phyloP scores from a whole-genome alignment of 2,113 vertebrate species.

The Urocolius indicus region DNA sequence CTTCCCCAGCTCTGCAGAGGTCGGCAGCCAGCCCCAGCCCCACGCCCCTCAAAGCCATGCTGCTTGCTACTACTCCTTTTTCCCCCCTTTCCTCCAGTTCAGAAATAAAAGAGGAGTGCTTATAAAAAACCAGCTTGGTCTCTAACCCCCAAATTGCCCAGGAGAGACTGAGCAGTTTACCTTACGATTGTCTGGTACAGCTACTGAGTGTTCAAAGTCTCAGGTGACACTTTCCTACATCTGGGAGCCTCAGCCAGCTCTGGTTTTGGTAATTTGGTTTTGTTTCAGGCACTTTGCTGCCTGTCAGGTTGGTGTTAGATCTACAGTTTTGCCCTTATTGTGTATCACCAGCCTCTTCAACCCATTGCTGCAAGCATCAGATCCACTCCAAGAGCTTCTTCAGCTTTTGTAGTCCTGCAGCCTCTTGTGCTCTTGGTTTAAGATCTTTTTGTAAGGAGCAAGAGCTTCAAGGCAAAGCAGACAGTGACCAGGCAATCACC shows the following conservation, averaged over 20 bases:
- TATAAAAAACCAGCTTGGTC: slow-evolving; percentile 14
- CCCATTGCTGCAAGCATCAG: neutral
- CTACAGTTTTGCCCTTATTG: neutral
- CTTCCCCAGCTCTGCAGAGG: neutral
- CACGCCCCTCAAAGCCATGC: neutral
- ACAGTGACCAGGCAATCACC: neutral
- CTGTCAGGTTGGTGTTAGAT: slow-evolving; percentile 13
- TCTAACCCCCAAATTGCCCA: neutral
- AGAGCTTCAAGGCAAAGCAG: neutral
- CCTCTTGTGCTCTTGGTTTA: neutral
- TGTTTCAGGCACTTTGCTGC: slow-evolving; percentile 30
- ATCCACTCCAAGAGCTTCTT: neutral
- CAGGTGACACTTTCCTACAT: neutral
- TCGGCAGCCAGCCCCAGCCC: neutral
- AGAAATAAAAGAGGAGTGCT: slow-evolving; percentile 39
- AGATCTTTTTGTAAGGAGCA: neutral
- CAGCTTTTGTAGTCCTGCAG: neutral
- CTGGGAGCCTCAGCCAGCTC: slow-evolving; percentile 6
- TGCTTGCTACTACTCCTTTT: slow-evolving; percentile 38
- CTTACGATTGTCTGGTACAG: slow-evolving; percentile 52
- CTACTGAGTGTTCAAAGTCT: slow-evolving; percentile 51
- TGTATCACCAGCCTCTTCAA: neutral
- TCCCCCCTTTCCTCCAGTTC: slow-evolving; percentile 17
- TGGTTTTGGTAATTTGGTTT: slow-evolving; percentile 26
- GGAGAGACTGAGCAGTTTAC: slow-evolving; percentile 29